Conservation (phyloP, 2,113 vertebrate genomes). For the Neomonachus schauinslandi region DNA sequence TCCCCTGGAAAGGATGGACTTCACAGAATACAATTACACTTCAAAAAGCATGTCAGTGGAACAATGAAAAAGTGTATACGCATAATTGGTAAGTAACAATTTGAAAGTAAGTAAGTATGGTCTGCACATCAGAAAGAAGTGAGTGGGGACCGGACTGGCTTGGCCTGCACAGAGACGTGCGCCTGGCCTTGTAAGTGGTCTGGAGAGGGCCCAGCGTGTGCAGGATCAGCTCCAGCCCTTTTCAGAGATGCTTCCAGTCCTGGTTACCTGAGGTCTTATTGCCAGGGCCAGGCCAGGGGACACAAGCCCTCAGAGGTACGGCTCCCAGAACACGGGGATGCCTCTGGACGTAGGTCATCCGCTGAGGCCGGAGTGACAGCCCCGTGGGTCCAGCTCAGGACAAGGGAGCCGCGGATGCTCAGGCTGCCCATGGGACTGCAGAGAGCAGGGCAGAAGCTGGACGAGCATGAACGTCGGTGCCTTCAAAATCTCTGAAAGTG, state of each 20-base stretch:
- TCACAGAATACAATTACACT: background rate
- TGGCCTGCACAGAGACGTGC: rapidly evolving
- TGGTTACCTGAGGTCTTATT: too few relatives aligned
- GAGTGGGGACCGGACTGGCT: rapidly evolving
- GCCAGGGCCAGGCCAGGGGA: background rate
- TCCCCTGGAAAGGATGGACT: background rate
- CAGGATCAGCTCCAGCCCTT: background rate
- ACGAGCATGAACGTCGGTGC: rapidly evolving
- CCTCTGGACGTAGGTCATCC: background rate
- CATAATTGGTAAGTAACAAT: rapidly evolving
- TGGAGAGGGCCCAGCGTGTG: background rate
- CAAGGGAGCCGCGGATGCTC: background rate
- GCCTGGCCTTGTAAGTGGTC: too few relatives aligned
- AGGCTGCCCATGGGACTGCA: background rate
- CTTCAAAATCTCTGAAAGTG: background rate
- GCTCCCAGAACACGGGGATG: background rate
- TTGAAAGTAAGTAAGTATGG: rapidly evolving
- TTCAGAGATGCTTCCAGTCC: too few relatives aligned
- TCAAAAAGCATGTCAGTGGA: too few relatives aligned
- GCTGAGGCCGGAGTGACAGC: background rate
- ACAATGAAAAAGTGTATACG: rapidly evolving
- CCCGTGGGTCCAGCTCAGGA: background rate
- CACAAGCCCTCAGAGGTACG: background rate
- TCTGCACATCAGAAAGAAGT: background rate
- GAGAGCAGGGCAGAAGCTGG: background rate